phyloP scores from a whole-genome alignment of 2,888 invertebrate genomes.

The Conops quadrifasciatus region DNA sequence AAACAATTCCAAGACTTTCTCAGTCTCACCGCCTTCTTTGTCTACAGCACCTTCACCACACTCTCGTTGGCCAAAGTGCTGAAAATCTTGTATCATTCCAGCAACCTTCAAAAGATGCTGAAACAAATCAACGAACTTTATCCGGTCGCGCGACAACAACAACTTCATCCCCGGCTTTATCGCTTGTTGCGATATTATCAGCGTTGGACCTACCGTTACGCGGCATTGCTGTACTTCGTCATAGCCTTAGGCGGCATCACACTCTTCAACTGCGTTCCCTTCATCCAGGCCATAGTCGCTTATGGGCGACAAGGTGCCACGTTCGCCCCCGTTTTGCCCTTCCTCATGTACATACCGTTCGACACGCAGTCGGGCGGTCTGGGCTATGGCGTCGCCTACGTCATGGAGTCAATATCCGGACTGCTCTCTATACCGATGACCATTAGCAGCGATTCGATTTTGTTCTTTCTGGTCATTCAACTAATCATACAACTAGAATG shows the following conservation, averaged over 20 bases:
- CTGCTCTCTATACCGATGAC: neutral
- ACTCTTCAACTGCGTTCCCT: neutral
- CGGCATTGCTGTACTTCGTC: neutral
- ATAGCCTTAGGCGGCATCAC: neutral
- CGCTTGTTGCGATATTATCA: neutral
- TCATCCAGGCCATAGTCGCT: neutral
- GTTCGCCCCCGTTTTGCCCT: neutral
- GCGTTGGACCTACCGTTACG: neutral
- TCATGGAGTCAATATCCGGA: neutral
- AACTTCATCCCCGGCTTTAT: neutral
- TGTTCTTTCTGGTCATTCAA: constrained; percentile 12
- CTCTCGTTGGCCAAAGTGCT: neutral
- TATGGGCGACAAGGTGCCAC: neutral
- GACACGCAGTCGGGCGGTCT: neutral
- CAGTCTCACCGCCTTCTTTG: neutral
- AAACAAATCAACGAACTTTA: neutral
- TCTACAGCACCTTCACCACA: constrained; percentile 1
- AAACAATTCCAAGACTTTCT: neutral
- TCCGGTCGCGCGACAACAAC: neutral
- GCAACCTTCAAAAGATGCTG: neutral
- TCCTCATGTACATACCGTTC: neutral
- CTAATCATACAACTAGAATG: constrained; percentile 16
- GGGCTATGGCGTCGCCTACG: neutral
- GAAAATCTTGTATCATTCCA: neutral
- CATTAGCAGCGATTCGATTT: constrained; percentile 3